Percentiles rank a stretch among this genome's conserved stretches.
Conservation (phyloP, 23 tunicate species). For the Aplidium turbinatum region DNA sequence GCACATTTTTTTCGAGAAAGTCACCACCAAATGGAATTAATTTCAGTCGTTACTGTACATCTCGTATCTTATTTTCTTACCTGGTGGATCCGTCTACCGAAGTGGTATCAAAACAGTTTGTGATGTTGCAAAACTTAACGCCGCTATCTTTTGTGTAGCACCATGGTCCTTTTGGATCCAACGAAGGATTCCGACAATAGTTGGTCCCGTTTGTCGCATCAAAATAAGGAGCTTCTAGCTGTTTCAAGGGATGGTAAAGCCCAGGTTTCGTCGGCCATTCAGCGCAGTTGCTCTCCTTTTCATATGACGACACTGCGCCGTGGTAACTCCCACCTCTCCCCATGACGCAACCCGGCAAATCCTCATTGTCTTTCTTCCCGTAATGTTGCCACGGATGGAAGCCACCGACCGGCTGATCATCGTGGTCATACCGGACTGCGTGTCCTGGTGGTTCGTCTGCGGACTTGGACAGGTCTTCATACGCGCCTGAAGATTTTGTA, state of each 20-base stretch:
- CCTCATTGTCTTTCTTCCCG: neutral
- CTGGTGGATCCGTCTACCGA: neutral
- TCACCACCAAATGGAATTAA: too few species aligned
- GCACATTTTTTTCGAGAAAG: too few species aligned
- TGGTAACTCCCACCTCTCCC: slow-evolving; percentile 50
- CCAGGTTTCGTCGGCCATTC: slow-evolving; percentile 1
- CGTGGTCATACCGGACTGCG: slow-evolving; percentile 23
- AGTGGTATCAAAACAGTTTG: slow-evolving; percentile 29
- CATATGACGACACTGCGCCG: slow-evolving; percentile 24
- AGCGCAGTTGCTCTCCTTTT: slow-evolving; percentile 15
- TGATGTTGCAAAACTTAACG: slow-evolving; percentile 6
- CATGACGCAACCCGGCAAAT: slow-evolving; percentile 33
- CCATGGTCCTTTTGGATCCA: slow-evolving; percentile 50
- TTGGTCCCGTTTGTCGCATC: neutral
- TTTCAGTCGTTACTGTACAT: too few species aligned
- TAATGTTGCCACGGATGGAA: slow-evolving; percentile 56
- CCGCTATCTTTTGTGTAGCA: slow-evolving; percentile 17
- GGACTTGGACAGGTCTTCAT: slow-evolving; percentile 38
- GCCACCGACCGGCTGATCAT: slow-evolving; percentile 55
- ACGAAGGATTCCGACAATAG: slow-evolving; percentile 39
- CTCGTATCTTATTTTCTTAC: too few species aligned
- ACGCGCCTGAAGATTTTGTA: slow-evolving; percentile 31
- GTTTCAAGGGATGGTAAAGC: neutral
- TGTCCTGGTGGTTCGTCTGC: slow-evolving; percentile 15
- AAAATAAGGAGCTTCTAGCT: slow-evolving; percentile 1